Percentiles rank a stretch among this genome's conserved stretches.
Evolutionary conservation across 2,888 invertebrate genomes (phyloP).

Genomic region (Dryadula phaetusa): DNA sequence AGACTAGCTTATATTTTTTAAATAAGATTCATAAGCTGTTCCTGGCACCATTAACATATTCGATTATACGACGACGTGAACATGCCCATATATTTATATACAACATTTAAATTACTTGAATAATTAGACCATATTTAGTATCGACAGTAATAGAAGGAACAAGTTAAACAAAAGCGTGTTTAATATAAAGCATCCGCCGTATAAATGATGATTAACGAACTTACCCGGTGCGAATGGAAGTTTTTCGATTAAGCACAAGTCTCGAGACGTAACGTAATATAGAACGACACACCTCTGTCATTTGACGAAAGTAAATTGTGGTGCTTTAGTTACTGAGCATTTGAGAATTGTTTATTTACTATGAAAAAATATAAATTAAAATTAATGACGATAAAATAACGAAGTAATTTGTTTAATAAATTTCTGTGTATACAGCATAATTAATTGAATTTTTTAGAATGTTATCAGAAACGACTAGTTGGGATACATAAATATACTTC

Average conservation of each 20-base stretch:
- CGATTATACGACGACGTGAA: too few species aligned
- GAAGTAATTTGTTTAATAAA: too few species aligned
- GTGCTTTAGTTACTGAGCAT: neutral
- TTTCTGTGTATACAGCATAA: too few species aligned
- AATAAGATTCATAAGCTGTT: too few species aligned
- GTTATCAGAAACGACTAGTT: neutral
- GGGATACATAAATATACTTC: neutral
- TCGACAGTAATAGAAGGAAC: neutral
- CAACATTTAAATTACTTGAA: neutral
- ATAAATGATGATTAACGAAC: constrained; percentile 27
- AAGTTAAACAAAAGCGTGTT: constrained; percentile 14
- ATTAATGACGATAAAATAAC: too few species aligned
- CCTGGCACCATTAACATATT: too few species aligned
- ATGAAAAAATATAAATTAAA: neutral
- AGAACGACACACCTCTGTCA: constrained; percentile 26
- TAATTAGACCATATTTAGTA: neutral
- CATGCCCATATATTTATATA: neutral
- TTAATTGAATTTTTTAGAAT: neutral
- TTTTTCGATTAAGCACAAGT: constrained; percentile 31
- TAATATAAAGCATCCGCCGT: constrained; percentile 12
- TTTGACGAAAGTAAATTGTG: constrained; percentile 12
- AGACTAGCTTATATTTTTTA: too few species aligned
- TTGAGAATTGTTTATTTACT: neutral
- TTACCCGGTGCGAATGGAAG: constrained; percentile 23
- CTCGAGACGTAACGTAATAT: constrained; percentile 20